A percentile compares a stretch with the other conserved stretches of the same genome.
These are phyloP conservation scores for Polymixis lichenea DNA, from an alignment of 2,888 invertebrate species.

Conservation along the genomic window DNA sequence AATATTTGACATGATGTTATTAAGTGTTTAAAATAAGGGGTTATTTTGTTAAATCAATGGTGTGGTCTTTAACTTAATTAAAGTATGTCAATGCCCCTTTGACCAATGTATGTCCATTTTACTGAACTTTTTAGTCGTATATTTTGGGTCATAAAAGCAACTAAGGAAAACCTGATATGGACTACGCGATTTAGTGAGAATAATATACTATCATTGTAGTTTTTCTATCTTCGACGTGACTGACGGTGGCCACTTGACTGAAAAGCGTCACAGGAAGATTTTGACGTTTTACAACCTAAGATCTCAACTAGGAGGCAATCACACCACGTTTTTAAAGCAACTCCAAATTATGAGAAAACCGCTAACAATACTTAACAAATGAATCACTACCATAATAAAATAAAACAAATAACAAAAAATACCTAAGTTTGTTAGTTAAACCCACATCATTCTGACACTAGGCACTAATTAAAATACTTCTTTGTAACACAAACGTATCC, in stretches of 20 bases:
- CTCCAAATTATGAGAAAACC: not conserved
- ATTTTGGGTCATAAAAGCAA: not conserved
- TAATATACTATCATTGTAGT: too few species aligned
- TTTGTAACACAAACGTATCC: conserved; percentile 56
- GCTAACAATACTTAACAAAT: conserved; percentile 34
- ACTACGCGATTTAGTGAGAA: too few species aligned
- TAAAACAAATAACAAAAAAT: conserved; percentile 54
- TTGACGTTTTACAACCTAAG: too few species aligned
- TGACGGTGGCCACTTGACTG: too few species aligned
- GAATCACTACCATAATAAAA: conserved; percentile 47
- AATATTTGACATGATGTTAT: conserved; percentile 53
- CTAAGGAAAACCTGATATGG: not conserved
- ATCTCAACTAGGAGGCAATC: too few species aligned
- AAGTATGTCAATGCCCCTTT: conserved; percentile 22
- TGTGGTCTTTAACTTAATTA: conserved; percentile 32
- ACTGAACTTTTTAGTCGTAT: not conserved
- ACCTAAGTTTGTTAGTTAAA: conserved; percentile 57
- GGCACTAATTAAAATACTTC: conserved; percentile 68
- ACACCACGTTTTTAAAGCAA: not conserved
- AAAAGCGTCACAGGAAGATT: too few species aligned
- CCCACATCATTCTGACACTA: conserved; percentile 68
- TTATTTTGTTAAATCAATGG: conserved; percentile 44
- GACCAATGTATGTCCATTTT: too few species aligned
- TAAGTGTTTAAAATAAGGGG: conserved; percentile 48
- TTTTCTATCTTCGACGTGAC: too few species aligned